phyloP scores from a whole-genome alignment of 2,113 vertebrate genomes.

The Xiphophorus couchianus region DNA sequence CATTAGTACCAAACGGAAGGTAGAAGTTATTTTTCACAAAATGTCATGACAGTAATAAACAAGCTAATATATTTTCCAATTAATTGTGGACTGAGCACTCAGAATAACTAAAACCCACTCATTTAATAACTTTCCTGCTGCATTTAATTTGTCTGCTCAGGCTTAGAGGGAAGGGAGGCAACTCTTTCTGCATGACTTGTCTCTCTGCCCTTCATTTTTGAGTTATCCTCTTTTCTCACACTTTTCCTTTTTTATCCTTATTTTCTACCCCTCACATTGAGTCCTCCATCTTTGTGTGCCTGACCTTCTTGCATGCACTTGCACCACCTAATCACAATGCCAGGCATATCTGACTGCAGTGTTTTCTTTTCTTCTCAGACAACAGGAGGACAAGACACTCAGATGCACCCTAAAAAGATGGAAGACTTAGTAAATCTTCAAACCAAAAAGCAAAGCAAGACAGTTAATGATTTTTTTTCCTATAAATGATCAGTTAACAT shows the following conservation, averaged over 20 bases:
- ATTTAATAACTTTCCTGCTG: background rate
- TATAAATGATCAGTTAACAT: background rate
- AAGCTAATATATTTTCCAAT: background rate
- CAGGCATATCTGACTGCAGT: slow-evolving; percentile 76
- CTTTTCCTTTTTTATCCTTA: background rate
- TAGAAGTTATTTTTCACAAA: no score
- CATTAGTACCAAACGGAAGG: no score
- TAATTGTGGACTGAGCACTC: background rate
- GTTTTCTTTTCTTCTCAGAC: slow-evolving; percentile 30
- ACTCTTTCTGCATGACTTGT: slow-evolving; percentile 1
- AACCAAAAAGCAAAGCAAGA: background rate
- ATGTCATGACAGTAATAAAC: background rate
- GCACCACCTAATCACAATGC: slow-evolving; percentile 66
- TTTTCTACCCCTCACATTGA: background rate
- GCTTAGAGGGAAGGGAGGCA: slow-evolving; percentile 10
- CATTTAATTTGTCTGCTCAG: slow-evolving; percentile 34
- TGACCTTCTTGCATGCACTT: slow-evolving; percentile 40
- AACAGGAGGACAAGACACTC: slow-evolving; percentile 3
- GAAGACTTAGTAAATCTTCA: background rate
- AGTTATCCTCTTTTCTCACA: background rate
- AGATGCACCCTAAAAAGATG: slow-evolving; percentile 5
- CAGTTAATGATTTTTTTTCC: background rate
- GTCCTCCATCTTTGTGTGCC: slow-evolving; percentile 13
- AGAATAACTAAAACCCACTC: background rate
- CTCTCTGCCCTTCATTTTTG: slow-evolving; percentile 8